phyloP scores from a whole-genome alignment of 2,113 vertebrate genomes.

The Hippolais icterina region DNA sequence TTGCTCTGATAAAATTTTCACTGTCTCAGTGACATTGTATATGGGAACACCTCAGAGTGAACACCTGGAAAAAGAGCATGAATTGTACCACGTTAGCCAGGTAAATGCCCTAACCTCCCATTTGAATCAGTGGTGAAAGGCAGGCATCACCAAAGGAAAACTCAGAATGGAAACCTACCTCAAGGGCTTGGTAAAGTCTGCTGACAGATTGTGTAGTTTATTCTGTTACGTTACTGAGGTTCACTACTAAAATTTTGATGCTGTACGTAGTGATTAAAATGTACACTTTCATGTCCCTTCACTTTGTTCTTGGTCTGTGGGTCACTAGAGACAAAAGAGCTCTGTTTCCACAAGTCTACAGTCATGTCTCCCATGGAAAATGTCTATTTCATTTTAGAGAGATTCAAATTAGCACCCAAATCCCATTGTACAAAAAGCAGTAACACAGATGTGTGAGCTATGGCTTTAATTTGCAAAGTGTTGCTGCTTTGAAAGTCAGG shows the following conservation, averaged over 20 bases:
- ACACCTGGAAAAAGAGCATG: fast-evolving
- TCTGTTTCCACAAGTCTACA: neutral
- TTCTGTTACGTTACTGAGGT: neutral
- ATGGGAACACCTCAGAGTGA: neutral
- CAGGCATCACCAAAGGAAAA: neutral
- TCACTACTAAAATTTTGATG: neutral
- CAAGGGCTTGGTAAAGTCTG: fast-evolving
- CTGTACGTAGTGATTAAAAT: neutral
- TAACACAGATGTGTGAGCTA: neutral
- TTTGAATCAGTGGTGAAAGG: neutral
- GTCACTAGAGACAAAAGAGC: neutral
- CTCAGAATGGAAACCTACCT: neutral
- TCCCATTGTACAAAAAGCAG: neutral
- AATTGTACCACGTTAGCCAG: neutral
- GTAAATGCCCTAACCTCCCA: neutral
- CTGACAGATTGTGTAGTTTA: neutral
- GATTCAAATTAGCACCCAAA: neutral
- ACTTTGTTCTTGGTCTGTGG: neutral
- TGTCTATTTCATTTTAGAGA: neutral
- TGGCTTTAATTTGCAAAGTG: neutral
- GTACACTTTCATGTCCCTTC: neutral
- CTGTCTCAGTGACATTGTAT: neutral
- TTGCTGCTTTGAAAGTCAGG: neutral
- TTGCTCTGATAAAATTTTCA: neutral
- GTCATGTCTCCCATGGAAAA: neutral